These are phyloP conservation scores for Sebastes itinus DNA, from an alignment of 2,797 vertebrate genomes.

Conservation along the genomic window DNA sequence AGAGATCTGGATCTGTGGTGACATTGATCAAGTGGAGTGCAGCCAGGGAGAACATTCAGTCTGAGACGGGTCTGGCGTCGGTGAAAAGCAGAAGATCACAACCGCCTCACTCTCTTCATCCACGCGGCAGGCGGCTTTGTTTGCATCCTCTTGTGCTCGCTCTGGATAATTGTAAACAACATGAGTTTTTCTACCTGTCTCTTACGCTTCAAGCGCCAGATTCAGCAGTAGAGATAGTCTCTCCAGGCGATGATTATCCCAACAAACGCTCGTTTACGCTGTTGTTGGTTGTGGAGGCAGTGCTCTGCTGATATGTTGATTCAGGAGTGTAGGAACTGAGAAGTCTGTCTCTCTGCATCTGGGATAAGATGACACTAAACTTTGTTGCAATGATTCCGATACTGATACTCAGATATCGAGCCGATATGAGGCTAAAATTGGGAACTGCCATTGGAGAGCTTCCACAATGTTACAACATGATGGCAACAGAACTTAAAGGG, in stretches of 20 bases:
- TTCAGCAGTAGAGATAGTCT: slow-evolving; percentile 1
- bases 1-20: slow-evolving; percentile 64
- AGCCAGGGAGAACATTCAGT: slow-evolving; percentile 56
- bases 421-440: not conserved
- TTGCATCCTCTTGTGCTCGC: not conserved
- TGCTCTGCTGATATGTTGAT: not conserved
- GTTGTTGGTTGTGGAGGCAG: slow-evolving; percentile 4
- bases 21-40: slow-evolving; percentile 73
- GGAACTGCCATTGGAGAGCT: not conserved
- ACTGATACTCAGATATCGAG: not conserved
- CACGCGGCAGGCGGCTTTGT: not conserved
- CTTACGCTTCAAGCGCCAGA: not conserved
- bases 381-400: not conserved
- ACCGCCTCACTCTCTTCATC: not conserved
- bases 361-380: not conserved
- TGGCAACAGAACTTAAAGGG: not conserved
- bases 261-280: slow-evolving; percentile 1
- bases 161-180: slow-evolving; percentile 23
- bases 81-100: slow-evolving; percentile 36
- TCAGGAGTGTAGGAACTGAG: not conserved
- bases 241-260: slow-evolving; percentile 9
- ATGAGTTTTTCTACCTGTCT: not conserved
- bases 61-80: slow-evolving; percentile 20
- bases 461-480: not conserved
- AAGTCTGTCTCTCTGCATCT: not conserved